Conservation (phyloP, 2,888 invertebrate species). For the Megalurothrips usitatus region DNA sequence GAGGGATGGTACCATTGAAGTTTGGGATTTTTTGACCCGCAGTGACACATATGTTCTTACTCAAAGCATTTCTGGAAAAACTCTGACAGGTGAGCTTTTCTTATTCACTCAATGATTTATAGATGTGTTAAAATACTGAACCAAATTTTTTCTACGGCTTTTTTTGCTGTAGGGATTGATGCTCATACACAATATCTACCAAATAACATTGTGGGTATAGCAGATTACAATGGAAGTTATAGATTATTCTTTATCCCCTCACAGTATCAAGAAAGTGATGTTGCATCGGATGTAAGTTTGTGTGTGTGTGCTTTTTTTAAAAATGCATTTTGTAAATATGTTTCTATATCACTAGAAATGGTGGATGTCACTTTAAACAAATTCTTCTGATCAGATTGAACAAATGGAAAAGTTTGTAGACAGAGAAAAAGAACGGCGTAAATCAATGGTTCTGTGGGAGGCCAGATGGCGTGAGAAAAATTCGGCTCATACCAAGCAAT, state of each 20-base stretch:
- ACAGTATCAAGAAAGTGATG: conserved; percentile 43
- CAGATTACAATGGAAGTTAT: conserved; percentile 37
- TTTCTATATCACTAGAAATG: background rate
- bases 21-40: conserved; percentile 38
- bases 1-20: conserved; percentile 38
- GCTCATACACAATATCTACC: conserved; percentile 19
- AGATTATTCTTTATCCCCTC: conserved; percentile 38
- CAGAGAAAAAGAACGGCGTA: background rate
- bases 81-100: background rate
- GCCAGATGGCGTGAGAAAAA: conserved; percentile 27
- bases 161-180: background rate
- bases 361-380: too few relatives aligned
- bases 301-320: background rate
- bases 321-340: background rate
- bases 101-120: background rate
- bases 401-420: background rate
- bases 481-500: background rate
- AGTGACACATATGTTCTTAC: conserved; percentile 34
- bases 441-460: background rate
- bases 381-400: background rate
- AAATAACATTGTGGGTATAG: conserved; percentile 36
- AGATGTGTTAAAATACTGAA: background rate
- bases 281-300: background rate
- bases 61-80: conserved; percentile 12
- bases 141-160: background rate